phyloP scores from a whole-genome alignment of 2,888 invertebrate species.

The Polietes domitor region DNA sequence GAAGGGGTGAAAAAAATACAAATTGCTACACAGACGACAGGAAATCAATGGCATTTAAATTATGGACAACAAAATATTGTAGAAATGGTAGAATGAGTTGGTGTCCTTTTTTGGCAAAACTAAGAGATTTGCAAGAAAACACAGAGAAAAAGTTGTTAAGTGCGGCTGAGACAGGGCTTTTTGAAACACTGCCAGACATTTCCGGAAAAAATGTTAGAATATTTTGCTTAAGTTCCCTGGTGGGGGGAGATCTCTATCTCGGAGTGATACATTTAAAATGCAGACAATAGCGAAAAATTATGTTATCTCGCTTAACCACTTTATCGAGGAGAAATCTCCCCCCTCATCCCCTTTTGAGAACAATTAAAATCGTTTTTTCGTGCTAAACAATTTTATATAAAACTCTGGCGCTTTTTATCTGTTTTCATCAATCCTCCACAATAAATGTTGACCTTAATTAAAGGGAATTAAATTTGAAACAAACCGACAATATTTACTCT shows the following conservation, averaged over 20 bases:
- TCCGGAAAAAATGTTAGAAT: too few relatives aligned
- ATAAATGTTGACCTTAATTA: slow-evolving; percentile 4
- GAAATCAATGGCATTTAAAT: slow-evolving; percentile 40
- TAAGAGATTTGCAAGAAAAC: neutral
- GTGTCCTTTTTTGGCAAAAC: neutral
- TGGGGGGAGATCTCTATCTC: too few relatives aligned
- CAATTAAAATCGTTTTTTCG: neutral
- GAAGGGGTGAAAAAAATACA: neutral
- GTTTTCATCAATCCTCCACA: neutral
- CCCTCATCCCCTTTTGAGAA: neutral
- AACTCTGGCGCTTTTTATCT: neutral
- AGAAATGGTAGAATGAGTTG: neutral
- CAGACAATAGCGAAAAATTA: too few relatives aligned
- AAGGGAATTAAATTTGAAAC: slow-evolving; percentile 13
- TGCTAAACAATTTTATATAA: neutral
- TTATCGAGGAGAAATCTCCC: too few relatives aligned
- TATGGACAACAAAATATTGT: slow-evolving; percentile 2
- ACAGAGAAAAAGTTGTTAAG: neutral
- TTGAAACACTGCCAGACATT: neutral
- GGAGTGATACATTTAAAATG: too few relatives aligned
- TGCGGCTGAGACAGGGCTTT: too few relatives aligned
- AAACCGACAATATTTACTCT: neutral
- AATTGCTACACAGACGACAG: slow-evolving; percentile 38
- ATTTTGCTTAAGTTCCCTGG: too few relatives aligned
- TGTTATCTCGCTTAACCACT: too few relatives aligned